These are phyloP conservation scores for Xiphorhynchus erythropygius DNA, from an alignment of 2,797 vertebrate species.

Conservation along the genomic window DNA sequence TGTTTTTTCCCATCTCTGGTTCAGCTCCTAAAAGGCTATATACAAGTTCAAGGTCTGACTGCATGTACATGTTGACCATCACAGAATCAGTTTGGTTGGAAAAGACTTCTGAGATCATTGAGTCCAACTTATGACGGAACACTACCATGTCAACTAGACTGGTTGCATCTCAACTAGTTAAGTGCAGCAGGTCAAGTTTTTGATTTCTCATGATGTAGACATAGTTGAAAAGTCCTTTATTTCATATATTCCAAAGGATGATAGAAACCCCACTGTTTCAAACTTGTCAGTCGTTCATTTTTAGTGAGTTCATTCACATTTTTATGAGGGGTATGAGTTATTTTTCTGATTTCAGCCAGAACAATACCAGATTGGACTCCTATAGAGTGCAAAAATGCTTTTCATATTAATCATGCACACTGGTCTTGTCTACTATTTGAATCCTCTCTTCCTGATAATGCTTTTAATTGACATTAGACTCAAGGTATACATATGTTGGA, in stretches of 20 bases:
- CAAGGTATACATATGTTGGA: background rate
- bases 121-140: background rate
- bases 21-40: background rate
- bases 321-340: background rate
- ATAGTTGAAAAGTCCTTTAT: background rate
- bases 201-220: background rate
- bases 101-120: background rate
- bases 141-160: background rate
- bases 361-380: background rate
- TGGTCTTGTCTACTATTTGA: background rate
- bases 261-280: background rate
- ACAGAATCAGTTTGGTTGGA: background rate
- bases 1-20: background rate
- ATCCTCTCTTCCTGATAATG: background rate
- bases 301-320: background rate
- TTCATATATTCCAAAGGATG: background rate
- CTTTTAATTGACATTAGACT: background rate
- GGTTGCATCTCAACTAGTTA: background rate
- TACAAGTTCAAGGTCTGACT: background rate
- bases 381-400: background rate
- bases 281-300: background rate
- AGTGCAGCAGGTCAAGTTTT: background rate
- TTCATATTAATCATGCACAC: background rate
- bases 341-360: background rate
- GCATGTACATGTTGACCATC: too few species aligned